These are phyloP conservation scores for Conus betulinus DNA, from an alignment of 1,140 invertebrate genomes.

Conservation along the genomic window DNA sequence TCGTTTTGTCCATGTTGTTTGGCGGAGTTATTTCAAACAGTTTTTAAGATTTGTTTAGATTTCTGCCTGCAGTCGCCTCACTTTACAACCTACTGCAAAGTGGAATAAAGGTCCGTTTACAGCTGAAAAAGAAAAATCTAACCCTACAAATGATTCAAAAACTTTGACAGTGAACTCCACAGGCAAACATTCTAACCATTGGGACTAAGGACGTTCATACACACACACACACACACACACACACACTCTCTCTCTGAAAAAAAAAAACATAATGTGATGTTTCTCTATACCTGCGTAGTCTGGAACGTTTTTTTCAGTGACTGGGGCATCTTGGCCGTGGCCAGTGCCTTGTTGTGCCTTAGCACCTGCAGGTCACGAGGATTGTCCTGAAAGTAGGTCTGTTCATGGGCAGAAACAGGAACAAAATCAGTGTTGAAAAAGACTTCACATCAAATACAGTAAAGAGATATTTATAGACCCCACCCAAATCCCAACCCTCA, in stretches of 20 bases:
- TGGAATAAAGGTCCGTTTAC: neutral
- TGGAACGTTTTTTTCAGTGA: constrained; percentile 95
- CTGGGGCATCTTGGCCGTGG: constrained; percentile 88
- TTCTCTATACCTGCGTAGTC: constrained; percentile 86
- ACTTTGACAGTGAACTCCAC: neutral
- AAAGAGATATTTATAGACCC: too few relatives aligned
- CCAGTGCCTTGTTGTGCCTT: constrained; percentile 92
- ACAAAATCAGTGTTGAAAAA: too few relatives aligned
- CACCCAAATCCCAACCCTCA: too few relatives aligned
- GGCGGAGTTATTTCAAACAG: too few relatives aligned
- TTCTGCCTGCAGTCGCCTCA: too few relatives aligned
- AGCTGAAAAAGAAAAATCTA: neutral
- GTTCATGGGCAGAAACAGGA: constrained; percentile 42
- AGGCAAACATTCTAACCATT: neutral
- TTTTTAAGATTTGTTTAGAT: too few relatives aligned
- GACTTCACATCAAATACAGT: too few relatives aligned
- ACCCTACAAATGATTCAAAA: neutral
- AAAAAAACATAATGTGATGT: neutral
- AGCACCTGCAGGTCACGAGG: constrained; percentile 92
- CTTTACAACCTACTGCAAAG: too few relatives aligned
- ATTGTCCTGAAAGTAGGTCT: constrained; percentile 96
- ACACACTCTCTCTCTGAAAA: neutral
- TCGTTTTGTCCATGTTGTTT: too few relatives aligned
- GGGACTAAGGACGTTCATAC: neutral
- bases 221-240: neutral